Base-by-base conservation (phyloP, 2,113 vertebrate species). In the Cromileptes altivelis region DNA sequence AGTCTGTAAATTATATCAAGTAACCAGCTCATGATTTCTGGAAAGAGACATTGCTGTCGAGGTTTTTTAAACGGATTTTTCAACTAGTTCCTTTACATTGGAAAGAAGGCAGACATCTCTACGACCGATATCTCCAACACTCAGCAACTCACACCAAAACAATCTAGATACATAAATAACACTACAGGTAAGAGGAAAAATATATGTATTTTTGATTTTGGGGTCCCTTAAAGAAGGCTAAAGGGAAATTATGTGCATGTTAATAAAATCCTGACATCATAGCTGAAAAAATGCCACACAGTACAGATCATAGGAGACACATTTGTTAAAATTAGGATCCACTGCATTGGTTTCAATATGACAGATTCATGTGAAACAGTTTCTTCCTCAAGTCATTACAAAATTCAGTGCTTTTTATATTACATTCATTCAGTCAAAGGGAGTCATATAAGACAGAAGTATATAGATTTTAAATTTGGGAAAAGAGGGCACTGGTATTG, bases 301-400 rank as follows among this genome's bases (percentile, higher is more conserved):
- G 33, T 7, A 7, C 33, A 37, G 6, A 37, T 58, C 17, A 73
- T 47, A 80, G 49, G 23, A 40, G 56, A 42, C 21, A 18, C 19
- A 52, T 77, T 77, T 57, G 23, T 49, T 63, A 30, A 55, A 69
- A 71, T 73, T 55, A 40, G 47, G 47, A 15, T 53, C 49, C 61
- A 61, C 37, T 1, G 27, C 30, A 70, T 55, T 70, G 68, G 56
- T 60, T 12, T 11, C 9, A 45, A 63, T 55, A 57, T 61, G 49
- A 65, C 45, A 45, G 19, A 69, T 64, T 49, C 27, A 57, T 49
- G 14, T 14, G 18, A 52, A 65, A 18, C 56, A 55, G 49, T 70
- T 74, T 62, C 21, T 69, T 53, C 19, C 40, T 33, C 57, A 1
- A 30, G 30, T 30, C 30, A 30, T 61, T 50, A 1, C 33, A 64